These are phyloP conservation scores for Marcusenius ussheri DNA, from an alignment of 2,113 vertebrate species.

Conservation along the genomic window DNA sequence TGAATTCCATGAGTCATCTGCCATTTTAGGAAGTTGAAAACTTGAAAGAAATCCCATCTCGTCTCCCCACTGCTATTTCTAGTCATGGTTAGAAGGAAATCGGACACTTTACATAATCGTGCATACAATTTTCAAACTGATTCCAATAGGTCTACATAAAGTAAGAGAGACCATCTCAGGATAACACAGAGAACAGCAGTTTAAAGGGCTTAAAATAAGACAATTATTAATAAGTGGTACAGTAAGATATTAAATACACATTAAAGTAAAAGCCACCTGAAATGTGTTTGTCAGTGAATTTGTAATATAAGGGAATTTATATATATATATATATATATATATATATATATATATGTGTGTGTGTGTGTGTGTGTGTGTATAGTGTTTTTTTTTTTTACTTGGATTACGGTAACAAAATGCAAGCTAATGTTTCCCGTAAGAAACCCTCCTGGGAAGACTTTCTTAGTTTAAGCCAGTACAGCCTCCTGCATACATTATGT, in stretches of 20 bases:
- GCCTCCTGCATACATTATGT: slow-evolving; percentile 3
- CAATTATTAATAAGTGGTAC: neutral
- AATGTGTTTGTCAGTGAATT: neutral
- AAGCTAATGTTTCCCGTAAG: neutral
- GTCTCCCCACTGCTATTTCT: neutral
- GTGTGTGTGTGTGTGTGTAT: no score
- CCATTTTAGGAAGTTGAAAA: neutral
- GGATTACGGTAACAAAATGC: neutral
- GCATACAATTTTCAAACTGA: neutral
- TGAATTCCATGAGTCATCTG: neutral
- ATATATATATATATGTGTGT: no score
- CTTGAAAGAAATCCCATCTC: neutral
- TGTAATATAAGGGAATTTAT: neutral
- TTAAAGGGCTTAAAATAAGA: neutral
- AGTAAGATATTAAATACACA: neutral
- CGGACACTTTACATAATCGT: neutral
- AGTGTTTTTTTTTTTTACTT: no score
- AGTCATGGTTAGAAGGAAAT: neutral
- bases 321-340: no score
- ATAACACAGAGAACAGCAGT: neutral
- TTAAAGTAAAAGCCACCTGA: neutral
- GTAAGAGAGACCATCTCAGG: neutral
- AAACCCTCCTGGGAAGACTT: neutral
- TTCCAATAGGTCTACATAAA: neutral
- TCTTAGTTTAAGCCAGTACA: neutral